These are phyloP conservation scores for Mus caroli DNA, from an alignment of 2,797 vertebrate species.

Conservation along the genomic window DNA sequence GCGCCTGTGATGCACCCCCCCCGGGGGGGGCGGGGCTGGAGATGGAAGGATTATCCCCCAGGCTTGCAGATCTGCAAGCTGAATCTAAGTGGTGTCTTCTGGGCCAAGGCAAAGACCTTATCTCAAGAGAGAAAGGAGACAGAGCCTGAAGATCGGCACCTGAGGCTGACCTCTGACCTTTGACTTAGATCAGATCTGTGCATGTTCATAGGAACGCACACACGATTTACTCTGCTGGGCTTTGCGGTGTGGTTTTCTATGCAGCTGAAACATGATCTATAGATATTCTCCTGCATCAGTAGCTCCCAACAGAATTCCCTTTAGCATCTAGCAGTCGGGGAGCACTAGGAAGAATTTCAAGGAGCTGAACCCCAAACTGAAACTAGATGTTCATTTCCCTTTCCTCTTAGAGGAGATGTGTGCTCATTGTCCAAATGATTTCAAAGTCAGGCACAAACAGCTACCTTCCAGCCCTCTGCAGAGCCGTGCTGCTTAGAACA, in stretches of 20 bases:
- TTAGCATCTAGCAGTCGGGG: background rate
- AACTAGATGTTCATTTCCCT: background rate
- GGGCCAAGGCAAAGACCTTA: background rate
- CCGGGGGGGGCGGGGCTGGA: background rate
- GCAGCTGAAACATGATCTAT: background rate
- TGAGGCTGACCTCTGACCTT: background rate
- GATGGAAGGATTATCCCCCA: background rate
- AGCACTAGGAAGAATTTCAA: background rate
- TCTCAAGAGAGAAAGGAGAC: background rate
- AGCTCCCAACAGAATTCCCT: background rate
- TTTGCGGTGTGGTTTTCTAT: background rate
- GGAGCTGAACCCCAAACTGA: background rate
- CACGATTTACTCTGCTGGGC: background rate
- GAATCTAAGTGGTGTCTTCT: background rate
- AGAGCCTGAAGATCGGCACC: background rate
- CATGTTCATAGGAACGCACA: background rate
- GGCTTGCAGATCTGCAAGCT: too few relatives aligned
- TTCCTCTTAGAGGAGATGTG: background rate
- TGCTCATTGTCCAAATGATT: background rate
- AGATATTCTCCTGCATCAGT: background rate
- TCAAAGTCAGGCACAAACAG: slow-evolving; percentile 14
- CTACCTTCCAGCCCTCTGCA: background rate
- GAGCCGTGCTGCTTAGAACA: background rate
- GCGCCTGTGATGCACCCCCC: fast-evolving
- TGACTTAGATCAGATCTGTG: background rate